These are phyloP conservation scores for Geotrupes spiniger DNA, from an alignment of 2,888 invertebrate genomes.

Conservation along the genomic window DNA sequence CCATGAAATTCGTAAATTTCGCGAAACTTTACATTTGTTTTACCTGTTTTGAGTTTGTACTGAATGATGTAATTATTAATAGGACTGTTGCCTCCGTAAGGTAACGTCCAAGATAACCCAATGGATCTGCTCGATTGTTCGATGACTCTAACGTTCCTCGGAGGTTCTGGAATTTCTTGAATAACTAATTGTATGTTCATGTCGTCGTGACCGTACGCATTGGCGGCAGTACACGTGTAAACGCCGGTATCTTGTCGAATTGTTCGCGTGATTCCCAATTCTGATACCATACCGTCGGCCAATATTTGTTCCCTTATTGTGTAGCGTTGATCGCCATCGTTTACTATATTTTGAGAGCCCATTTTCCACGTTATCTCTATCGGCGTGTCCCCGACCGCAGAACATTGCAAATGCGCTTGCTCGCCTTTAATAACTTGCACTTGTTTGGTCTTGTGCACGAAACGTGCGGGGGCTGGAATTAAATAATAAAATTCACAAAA, in stretches of 20 bases:
- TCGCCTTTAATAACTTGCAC: slow-evolving; percentile 80
- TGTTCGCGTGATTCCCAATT: slow-evolving; percentile 79
- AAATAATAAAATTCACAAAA: slow-evolving; percentile 7
- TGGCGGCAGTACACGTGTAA: slow-evolving; percentile 83
- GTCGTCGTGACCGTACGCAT: slow-evolving; percentile 86
- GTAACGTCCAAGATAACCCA: slow-evolving; percentile 85
- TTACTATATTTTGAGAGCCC: slow-evolving; percentile 71
- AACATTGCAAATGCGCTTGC: slow-evolving; percentile 80
- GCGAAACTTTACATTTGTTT: not conserved
- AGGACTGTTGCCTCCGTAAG: slow-evolving; percentile 85
- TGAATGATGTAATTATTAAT: slow-evolving; percentile 86
- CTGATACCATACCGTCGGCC: slow-evolving; percentile 80
- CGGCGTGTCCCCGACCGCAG: slow-evolving; percentile 84
- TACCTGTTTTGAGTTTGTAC: slow-evolving; percentile 81
- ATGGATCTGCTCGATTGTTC: slow-evolving; percentile 82
- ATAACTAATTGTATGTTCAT: slow-evolving; percentile 88
- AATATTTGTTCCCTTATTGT: slow-evolving; percentile 73
- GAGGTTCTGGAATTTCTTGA: slow-evolving; percentile 88
- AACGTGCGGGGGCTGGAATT: slow-evolving; percentile 74
- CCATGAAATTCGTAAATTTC: no score
- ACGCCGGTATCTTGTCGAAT: slow-evolving; percentile 86
- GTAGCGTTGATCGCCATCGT: slow-evolving; percentile 72
- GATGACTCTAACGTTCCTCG: slow-evolving; percentile 79
- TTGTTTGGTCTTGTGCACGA: slow-evolving; percentile 78
- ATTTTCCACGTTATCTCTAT: slow-evolving; percentile 82